Evolutionary conservation across 64 coral and sea anemone species (phyloP).

Genomic region (Montipora foliosa): DNA sequence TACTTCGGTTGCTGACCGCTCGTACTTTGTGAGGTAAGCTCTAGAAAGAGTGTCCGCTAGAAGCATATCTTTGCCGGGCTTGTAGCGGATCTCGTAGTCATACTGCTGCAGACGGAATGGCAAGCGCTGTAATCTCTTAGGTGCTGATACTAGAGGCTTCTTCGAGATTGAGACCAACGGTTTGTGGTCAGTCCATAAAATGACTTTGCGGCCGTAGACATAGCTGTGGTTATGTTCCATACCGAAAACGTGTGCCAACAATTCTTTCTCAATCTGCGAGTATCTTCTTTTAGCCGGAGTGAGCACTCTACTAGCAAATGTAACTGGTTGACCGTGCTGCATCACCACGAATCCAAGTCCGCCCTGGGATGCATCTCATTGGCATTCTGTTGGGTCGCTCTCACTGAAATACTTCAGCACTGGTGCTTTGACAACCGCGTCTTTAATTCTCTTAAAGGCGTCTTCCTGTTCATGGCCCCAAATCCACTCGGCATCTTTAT

Average conservation of each 20-base stretch:
- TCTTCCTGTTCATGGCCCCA: constrained; percentile 39
- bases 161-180: neutral
- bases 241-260: constrained; percentile 2
- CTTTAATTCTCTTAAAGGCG: constrained; percentile 15
- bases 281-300: neutral
- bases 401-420: neutral
- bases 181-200: constrained; percentile 16
- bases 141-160: constrained; percentile 19
- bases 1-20: neutral
- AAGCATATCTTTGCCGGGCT: neutral
- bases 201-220: constrained; percentile 7
- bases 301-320: constrained; percentile 8
- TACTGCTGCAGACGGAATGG: constrained; percentile 18
- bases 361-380: constrained; percentile 40
- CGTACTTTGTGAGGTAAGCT: neutral
- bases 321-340: constrained; percentile 12
- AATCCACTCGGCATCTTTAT: constrained; percentile 3
- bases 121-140: constrained; percentile 29
- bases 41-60: constrained; percentile 23
- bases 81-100: constrained; percentile 25
- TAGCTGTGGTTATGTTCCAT: constrained; percentile 15
- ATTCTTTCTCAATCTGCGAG: constrained; percentile 40
- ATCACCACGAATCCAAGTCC: constrained; percentile 36
- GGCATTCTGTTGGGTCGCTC: neutral
- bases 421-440: constrained; percentile 4